Evolutionary conservation across 1,140 invertebrate genomes (phyloP).

Genomic region (Branchinecta lynchi): DNA sequence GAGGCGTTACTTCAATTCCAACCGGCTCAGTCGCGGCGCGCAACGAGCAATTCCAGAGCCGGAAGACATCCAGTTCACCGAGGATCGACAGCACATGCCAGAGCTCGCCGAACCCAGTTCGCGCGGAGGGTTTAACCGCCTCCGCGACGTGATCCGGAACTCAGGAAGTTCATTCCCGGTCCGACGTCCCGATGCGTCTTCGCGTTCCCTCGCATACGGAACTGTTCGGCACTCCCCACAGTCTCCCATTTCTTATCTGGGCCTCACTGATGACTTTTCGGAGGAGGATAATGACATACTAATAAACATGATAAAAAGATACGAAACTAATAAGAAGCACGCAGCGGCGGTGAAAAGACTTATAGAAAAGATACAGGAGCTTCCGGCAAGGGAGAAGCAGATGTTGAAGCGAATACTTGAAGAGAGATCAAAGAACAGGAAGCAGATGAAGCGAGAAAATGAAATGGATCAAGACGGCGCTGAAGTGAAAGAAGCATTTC

Average conservation of each 20-base stretch:
- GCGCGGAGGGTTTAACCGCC: background rate
- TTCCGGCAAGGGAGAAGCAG: background rate
- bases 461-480: no score
- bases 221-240: constrained; percentile 8
- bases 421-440: background rate
- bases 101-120: background rate
- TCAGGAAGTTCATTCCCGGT: background rate
- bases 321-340: constrained; percentile 7
- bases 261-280: background rate
- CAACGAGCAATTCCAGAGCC: background rate
- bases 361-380: background rate
- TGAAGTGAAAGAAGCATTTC: no score
- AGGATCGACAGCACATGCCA: background rate
- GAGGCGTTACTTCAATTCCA: background rate
- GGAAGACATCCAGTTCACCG: background rate
- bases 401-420: constrained; percentile 1
- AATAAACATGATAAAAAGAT: constrained; percentile 4
- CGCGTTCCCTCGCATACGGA: constrained; percentile 17
- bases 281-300: constrained; percentile 2
- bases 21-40: background rate
- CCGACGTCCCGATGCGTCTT: background rate
- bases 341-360: constrained; percentile 6
- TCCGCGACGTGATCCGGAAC: background rate
- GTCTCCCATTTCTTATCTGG: background rate
- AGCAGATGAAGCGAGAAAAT: background rate